Conservation (phyloP, 2,113 vertebrate genomes). For the Colius striatus region DNA sequence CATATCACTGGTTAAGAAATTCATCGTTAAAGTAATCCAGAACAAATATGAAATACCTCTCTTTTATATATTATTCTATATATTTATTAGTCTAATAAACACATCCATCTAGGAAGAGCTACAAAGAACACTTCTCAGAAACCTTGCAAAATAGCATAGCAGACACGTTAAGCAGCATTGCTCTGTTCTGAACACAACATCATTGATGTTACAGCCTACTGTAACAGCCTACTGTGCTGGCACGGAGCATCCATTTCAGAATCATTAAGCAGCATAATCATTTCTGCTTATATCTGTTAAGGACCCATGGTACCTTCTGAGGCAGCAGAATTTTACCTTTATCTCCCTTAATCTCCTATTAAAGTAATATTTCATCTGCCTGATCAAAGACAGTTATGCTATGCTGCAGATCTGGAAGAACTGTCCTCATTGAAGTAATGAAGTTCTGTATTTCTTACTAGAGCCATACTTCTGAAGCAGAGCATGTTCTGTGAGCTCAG, state of each 20-base stretch:
- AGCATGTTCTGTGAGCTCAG: accelerated
- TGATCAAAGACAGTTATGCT: background rate
- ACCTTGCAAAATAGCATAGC: background rate
- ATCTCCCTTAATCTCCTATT: background rate
- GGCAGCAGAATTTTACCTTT: background rate
- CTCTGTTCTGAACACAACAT: background rate
- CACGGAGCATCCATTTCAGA: background rate
- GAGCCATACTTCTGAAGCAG: background rate
- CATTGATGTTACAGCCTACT: accelerated
- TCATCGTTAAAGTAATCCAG: background rate
- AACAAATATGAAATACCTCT: accelerated
- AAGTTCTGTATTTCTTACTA: background rate
- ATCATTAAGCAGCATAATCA: background rate
- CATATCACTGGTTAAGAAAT: background rate
- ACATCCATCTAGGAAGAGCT: background rate
- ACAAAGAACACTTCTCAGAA: background rate
- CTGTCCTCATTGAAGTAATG: background rate
- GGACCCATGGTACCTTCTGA: background rate
- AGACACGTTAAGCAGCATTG: accelerated
- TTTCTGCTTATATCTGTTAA: background rate
- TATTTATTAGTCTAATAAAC: background rate
- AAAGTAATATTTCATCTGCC: background rate
- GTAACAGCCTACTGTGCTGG: accelerated
- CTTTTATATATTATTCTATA: background rate
- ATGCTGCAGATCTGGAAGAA: background rate